phyloP scores from a whole-genome alignment of 2,113 vertebrate genomes.

The Amphiprion ocellaris region DNA sequence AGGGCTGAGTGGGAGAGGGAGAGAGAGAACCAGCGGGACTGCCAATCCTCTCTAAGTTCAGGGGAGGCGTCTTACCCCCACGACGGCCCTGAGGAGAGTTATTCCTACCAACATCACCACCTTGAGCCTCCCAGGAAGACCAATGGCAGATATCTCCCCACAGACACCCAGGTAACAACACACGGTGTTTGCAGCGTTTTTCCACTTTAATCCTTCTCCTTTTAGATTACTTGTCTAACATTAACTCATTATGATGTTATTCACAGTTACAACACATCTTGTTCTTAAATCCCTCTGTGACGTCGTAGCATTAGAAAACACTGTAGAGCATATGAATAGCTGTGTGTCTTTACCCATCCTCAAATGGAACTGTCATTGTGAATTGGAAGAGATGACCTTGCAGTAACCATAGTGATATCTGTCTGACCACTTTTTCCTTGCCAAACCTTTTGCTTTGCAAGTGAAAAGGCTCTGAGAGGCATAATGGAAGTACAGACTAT shows the following conservation, averaged over 20 bases:
- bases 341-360: constrained; percentile 9
- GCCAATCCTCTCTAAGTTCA: constrained; percentile 88
- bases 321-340: constrained; percentile 24
- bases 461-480: constrained; percentile 1
- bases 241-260: constrained; percentile 31
- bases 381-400: constrained; percentile 54
- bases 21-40: constrained; percentile 85
- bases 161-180: constrained; percentile 87
- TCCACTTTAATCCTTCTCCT: constrained; percentile 24
- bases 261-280: constrained; percentile 1
- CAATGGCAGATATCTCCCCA: constrained; percentile 85
- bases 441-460: not conserved
- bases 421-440: constrained; percentile 23
- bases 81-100: constrained; percentile 85
- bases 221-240: constrained; percentile 30
- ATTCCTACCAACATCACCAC: constrained; percentile 85
- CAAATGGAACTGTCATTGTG: constrained; percentile 27
- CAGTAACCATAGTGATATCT: constrained; percentile 62
- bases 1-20: constrained; percentile 94
- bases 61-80: constrained; percentile 88
- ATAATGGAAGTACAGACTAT: constrained; percentile 2
- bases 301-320: constrained; percentile 3
- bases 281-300: constrained; percentile 24
- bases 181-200: constrained; percentile 9
- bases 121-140: constrained; percentile 86